These are phyloP conservation scores for Chouioia cunea DNA, from an alignment of 2,888 invertebrate species.

Conservation along the genomic window DNA sequence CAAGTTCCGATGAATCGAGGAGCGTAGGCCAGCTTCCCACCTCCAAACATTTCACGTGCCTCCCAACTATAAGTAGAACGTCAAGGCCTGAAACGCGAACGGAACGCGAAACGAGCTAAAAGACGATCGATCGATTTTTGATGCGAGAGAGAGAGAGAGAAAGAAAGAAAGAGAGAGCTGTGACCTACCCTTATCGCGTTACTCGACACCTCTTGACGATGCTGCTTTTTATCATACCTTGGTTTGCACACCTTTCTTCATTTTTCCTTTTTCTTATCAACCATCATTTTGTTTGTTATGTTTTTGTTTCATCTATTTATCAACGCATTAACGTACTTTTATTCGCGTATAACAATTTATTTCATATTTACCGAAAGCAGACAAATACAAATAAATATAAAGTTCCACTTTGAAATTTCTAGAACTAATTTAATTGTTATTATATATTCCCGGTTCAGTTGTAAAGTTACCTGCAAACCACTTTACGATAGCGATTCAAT, in stretches of 20 bases:
- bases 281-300: no score
- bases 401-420: not conserved
- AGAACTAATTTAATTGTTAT: no score
- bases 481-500: no score
- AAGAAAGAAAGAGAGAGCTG: no score
- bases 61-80: not conserved
- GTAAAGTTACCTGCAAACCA: no score
- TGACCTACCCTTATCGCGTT: not conserved
- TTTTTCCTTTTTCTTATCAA: slow-evolving; percentile 55
- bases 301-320: no score
- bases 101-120: slow-evolving; percentile 5
- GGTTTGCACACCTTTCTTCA: not conserved
- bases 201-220: slow-evolving; percentile 8
- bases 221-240: not conserved
- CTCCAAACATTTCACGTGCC: slow-evolving; percentile 10
- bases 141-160: no score
- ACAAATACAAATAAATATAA: not conserved
- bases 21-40: not conserved
- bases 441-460: no score
- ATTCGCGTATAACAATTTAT: slow-evolving; percentile 20
- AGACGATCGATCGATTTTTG: slow-evolving; percentile 8
- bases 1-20: no score
- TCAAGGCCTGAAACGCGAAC: not conserved
- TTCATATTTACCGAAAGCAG: not conserved
- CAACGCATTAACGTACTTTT: not conserved